Percentiles rank a stretch among this genome's conserved stretches.
phyloP scores from a whole-genome alignment of 2,888 invertebrate species.

The Notocelia uddmanniana region DNA sequence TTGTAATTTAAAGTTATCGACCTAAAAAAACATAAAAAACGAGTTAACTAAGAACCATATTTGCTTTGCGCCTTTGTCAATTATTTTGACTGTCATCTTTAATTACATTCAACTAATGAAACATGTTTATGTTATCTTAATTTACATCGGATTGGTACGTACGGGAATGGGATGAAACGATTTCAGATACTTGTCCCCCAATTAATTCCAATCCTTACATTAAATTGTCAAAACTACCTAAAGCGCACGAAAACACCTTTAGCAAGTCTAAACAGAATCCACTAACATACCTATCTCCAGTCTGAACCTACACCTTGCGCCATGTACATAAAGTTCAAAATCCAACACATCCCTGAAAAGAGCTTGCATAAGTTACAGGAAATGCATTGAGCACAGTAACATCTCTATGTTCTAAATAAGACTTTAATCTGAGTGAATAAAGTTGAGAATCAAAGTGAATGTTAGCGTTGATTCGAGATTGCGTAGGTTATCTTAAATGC shows the following conservation, averaged over 20 bases:
- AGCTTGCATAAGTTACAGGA: slow-evolving; percentile 8
- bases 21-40: too few relatives aligned
- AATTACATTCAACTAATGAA: too few relatives aligned
- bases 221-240: slow-evolving; percentile 16
- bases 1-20: too few relatives aligned
- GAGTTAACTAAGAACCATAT: too few relatives aligned
- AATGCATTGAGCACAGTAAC: slow-evolving; percentile 2
- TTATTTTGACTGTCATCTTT: too few relatives aligned
- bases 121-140: too few relatives aligned
- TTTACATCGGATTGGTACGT: too few relatives aligned
- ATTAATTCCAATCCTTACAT: slow-evolving; percentile 10
- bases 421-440: background rate
- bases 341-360: background rate
- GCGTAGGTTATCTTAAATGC: slow-evolving; percentile 13
- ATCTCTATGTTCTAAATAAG: background rate
- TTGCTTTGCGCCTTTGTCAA: too few relatives aligned
- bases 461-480: background rate
- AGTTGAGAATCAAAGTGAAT: background rate
- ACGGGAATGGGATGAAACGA: background rate
- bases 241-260: slow-evolving; percentile 25
- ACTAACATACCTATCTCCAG: background rate
- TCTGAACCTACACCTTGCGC: background rate
- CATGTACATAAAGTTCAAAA: slow-evolving; percentile 1
- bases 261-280: slow-evolving; percentile 22
- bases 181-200: background rate